Evolutionary conservation across 2,797 vertebrate genomes (phyloP).

Genomic region (Anguilla megastoma): DNA sequence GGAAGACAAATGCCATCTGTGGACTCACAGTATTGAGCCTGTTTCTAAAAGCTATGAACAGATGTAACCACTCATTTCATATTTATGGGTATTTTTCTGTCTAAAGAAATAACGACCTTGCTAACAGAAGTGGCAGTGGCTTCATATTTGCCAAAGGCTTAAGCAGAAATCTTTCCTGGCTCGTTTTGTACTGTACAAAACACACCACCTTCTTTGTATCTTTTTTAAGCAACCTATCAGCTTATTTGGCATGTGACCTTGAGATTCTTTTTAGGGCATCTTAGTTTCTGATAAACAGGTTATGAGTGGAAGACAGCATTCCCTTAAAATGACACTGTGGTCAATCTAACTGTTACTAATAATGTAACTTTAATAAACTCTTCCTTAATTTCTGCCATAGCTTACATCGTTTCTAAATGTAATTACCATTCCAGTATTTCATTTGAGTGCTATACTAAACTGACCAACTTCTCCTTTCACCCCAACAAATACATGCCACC

Average conservation of each 20-base stretch:
- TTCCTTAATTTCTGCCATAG: neutral
- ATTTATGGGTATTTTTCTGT: no score
- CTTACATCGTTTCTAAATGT: neutral
- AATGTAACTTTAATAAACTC: neutral
- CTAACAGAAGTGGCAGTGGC: neutral
- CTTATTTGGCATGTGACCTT: neutral
- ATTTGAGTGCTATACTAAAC: neutral
- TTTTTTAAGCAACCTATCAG: neutral
- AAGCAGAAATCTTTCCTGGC: neutral
- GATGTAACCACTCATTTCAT: neutral
- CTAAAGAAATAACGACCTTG: neutral
- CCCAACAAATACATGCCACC: neutral
- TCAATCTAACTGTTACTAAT: no score
- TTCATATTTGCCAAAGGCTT: neutral
- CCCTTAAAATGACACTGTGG: neutral
- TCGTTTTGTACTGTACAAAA: neutral
- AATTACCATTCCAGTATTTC: neutral
- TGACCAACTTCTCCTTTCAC: neutral
- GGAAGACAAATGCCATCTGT: neutral
- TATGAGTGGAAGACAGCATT: neutral
- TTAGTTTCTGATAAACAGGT: neutral
- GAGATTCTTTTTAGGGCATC: neutral
- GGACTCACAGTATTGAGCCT: neutral
- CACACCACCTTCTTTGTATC: neutral
- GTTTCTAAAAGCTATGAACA: neutral